phyloP scores from a whole-genome alignment of 2,888 invertebrate genomes.

The Parapristionchus giblindavisi region DNA sequence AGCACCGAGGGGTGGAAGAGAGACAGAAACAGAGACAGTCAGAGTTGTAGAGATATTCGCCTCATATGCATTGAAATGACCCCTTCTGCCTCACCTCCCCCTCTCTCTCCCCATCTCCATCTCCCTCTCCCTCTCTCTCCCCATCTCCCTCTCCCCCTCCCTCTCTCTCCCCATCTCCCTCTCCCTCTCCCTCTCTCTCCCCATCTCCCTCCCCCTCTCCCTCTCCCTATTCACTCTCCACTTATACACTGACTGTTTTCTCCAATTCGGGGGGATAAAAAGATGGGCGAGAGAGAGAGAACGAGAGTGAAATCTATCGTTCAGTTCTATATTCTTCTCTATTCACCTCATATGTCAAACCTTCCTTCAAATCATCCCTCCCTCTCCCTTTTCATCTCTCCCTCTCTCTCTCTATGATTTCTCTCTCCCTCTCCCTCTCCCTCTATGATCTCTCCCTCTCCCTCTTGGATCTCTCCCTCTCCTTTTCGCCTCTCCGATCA shows the following conservation, averaged over 20 bases:
- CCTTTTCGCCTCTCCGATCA: no score
- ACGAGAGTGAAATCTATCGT: not conserved
- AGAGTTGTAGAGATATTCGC: no score
- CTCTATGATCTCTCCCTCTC: no score
- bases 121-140: not conserved
- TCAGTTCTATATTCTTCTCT: not conserved
- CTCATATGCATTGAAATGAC: not conserved
- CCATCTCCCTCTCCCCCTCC: not conserved
- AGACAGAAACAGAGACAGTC: no score
- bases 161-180: not conserved
- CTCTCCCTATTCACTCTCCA: not conserved
- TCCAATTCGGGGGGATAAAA: not conserved
- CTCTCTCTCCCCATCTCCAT: not conserved
- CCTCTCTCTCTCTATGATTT: no score
- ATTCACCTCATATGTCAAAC: not conserved
- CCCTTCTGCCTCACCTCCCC: not conserved
- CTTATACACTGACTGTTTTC: conserved; percentile 25
- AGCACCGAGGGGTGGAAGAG: no score
- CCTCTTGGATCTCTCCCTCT: no score
- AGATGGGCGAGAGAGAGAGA: conserved; percentile 12
- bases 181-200: conserved; percentile 7
- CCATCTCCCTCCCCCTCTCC: conserved; percentile 1
- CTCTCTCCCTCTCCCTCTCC: no score
- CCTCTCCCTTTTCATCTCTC: not conserved
- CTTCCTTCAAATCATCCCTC: no score